Evolutionary conservation across 2,113 vertebrate species (phyloP).

Genomic region (Melanostigma gelatinosum): DNA sequence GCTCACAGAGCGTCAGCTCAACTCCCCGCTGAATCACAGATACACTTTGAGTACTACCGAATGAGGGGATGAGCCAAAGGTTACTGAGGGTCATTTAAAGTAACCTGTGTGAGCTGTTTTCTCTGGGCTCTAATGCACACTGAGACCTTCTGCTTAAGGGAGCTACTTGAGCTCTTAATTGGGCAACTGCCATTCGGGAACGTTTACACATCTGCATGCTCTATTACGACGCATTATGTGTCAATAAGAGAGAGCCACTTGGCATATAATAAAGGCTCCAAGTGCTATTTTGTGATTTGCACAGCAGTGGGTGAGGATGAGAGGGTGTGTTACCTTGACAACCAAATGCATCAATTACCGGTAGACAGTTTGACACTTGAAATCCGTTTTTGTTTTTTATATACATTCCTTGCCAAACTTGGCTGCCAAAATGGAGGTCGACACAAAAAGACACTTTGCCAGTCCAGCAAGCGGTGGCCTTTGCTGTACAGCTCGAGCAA

Average conservation of each 20-base stretch:
- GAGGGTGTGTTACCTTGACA: slow-evolving; percentile 59
- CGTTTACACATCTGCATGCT: slow-evolving; percentile 28
- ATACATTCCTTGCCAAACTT: slow-evolving; percentile 28
- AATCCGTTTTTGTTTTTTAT: slow-evolving; percentile 25
- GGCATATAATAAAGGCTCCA: slow-evolving; percentile 37
- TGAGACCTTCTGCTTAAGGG: slow-evolving; percentile 15
- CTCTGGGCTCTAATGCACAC: slow-evolving; percentile 61
- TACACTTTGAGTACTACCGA: slow-evolving; percentile 24
- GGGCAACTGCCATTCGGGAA: slow-evolving; percentile 45
- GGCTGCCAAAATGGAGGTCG: slow-evolving; percentile 38
- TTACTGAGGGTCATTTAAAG: slow-evolving; percentile 44
- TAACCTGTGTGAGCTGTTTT: slow-evolving; percentile 6
- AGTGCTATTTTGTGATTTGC: slow-evolving; percentile 58
- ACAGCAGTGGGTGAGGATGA: slow-evolving; percentile 29
- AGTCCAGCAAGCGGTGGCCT: slow-evolving; percentile 54
- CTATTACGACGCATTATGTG: slow-evolving; percentile 59
- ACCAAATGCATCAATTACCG: slow-evolving; percentile 52
- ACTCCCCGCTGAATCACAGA: slow-evolving; percentile 42
- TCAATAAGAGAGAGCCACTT: slow-evolving; percentile 40
- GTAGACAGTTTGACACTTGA: slow-evolving; percentile 30
- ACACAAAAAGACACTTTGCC: slow-evolving; percentile 54
- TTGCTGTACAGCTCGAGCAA: slow-evolving; percentile 35
- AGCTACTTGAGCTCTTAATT: slow-evolving; percentile 41
- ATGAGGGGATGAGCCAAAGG: slow-evolving; percentile 44
- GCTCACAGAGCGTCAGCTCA: slow-evolving; percentile 62